These are phyloP conservation scores for Caenorhabditis sp. DNA, from an alignment of 2,888 invertebrate species.

Conservation along the genomic window DNA sequence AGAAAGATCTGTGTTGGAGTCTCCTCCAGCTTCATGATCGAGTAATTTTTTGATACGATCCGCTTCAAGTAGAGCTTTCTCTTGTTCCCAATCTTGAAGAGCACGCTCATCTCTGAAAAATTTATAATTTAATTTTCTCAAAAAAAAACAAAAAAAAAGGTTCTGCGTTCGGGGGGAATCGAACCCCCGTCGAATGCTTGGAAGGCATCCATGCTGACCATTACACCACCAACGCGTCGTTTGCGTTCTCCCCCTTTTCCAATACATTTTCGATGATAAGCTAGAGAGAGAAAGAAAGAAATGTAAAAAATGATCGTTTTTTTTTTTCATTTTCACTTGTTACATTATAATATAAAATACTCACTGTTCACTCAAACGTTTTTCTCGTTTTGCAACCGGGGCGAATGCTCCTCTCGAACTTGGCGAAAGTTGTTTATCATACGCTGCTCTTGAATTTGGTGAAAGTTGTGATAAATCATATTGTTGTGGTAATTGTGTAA, in stretches of 20 bases:
- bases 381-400: conserved; percentile 21
- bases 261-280: too few relatives aligned
- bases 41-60: conserved; percentile 50
- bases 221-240: conserved; percentile 55
- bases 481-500: not conserved
- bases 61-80: conserved; percentile 48
- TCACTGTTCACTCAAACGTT: conserved; percentile 38
- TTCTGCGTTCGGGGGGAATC: conserved; percentile 52
- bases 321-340: too few relatives aligned
- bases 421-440: conserved; percentile 20
- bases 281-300: too few relatives aligned
- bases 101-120: conserved; percentile 49
- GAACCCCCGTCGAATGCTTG: conserved; percentile 57
- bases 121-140: too few relatives aligned
- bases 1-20: conserved; percentile 44
- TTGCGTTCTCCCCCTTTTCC: too few relatives aligned
- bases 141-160: not conserved
- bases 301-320: not conserved
- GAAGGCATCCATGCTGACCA: conserved; percentile 57
- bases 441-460: conserved; percentile 11
- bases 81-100: conserved; percentile 54
- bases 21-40: conserved; percentile 50
- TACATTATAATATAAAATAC: not conserved
- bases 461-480: conserved; percentile 20
- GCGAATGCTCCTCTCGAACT: conserved; percentile 23